Percentiles rank a stretch among this genome's conserved stretches.
phyloP scores from a whole-genome alignment of 2,888 invertebrate genomes.

The Pristionchus mayeri region DNA sequence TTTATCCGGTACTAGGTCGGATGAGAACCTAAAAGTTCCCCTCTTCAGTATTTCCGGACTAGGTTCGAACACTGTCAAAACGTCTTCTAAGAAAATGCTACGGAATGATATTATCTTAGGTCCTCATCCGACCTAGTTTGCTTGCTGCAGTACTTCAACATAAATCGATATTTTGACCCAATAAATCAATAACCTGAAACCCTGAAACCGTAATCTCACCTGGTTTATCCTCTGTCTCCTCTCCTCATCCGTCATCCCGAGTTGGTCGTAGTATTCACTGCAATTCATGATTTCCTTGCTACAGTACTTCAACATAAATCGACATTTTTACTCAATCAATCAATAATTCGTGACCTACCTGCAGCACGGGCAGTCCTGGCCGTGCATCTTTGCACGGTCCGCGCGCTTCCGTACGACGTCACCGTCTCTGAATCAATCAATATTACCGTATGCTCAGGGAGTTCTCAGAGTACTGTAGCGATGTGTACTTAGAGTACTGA shows the following conservation, averaged over 20 bases:
- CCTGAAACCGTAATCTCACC: neutral
- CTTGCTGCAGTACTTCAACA: neutral
- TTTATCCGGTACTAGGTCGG: no score
- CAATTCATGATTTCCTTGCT: neutral
- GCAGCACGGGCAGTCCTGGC: conserved; percentile 41
- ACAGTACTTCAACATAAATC: neutral
- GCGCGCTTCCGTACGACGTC: conserved; percentile 27
- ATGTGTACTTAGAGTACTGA: no score
- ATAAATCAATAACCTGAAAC: no score
- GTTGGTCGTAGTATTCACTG: conserved; percentile 36
- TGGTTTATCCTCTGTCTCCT: conserved; percentile 36
- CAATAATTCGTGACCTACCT: neutral
- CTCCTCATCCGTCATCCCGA: conserved; percentile 28
- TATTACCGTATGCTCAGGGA: neutral
- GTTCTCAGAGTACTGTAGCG: no score
- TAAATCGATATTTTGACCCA: no score
- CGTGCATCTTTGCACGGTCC: conserved; percentile 25
- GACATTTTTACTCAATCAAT: neutral
- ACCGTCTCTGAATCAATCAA: conserved; percentile 32
- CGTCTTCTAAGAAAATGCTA: no score
- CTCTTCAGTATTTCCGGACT: no score
- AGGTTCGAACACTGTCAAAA: no score
- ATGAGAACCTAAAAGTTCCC: no score
- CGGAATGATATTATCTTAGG: no score
- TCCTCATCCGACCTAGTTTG: no score